Evolutionary conservation across 2,113 vertebrate species (phyloP).

Genomic region (Labeo rohita): DNA sequence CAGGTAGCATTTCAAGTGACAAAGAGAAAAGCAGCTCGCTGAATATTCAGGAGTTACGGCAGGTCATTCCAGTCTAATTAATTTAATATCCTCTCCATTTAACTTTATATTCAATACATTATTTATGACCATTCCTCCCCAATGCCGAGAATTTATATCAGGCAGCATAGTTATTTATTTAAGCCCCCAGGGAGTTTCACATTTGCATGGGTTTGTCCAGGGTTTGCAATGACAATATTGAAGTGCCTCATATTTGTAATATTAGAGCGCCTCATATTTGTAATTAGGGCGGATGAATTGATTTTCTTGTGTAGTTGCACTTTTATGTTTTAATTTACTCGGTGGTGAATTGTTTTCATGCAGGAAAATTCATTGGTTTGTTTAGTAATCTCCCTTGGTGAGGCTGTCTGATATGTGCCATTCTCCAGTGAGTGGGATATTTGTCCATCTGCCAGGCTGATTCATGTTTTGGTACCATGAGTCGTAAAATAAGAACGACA

Average conservation of each 20-base stretch:
- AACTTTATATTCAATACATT: slow-evolving; percentile 23
- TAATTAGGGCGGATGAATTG: slow-evolving; percentile 18
- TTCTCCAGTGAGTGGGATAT: slow-evolving; percentile 29
- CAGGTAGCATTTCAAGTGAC: background rate
- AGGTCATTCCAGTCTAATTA: slow-evolving; percentile 20
- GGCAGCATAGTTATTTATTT: slow-evolving; percentile 30
- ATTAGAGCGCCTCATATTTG: slow-evolving; percentile 20
- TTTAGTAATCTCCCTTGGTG: background rate
- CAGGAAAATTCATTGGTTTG: background rate
- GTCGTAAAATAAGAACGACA: slow-evolving; percentile 11
- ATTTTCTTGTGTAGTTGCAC: background rate
- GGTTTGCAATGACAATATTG: slow-evolving; percentile 27
- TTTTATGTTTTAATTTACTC: slow-evolving; percentile 11
- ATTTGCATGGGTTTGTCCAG: slow-evolving; percentile 7
- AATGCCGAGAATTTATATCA: slow-evolving; percentile 7
- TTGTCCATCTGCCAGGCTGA: slow-evolving; percentile 33
- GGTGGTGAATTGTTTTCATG: background rate
- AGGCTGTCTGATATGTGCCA: slow-evolving; percentile 22
- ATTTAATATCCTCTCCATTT: slow-evolving; percentile 28
- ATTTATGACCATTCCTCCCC: slow-evolving; percentile 9
- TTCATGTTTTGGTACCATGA: slow-evolving; percentile 12
- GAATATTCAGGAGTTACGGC: slow-evolving; percentile 25
- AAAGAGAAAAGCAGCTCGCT: background rate
- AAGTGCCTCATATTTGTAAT: slow-evolving; percentile 9
- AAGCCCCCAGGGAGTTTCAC: background rate